Base-by-base conservation (phyloP, 2,888 invertebrate genomes). In the Gerosis bhagava region DNA sequence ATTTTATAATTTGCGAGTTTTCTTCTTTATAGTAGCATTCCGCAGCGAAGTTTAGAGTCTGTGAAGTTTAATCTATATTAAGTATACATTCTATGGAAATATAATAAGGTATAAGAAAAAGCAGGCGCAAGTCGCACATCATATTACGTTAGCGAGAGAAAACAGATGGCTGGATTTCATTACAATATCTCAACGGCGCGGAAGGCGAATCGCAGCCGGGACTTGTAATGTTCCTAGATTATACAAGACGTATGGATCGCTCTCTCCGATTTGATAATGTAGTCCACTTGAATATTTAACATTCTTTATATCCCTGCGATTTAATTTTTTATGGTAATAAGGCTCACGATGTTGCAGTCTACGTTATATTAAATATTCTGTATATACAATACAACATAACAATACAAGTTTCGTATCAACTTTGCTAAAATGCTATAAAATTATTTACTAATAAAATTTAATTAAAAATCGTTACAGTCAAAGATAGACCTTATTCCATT, bases 121-220 rank as follows among this genome's bases (percentile, higher is more conserved):
- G 60, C 75, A 76, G 76, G 62, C 66, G 42, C 67, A 62, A 64
- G 67, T 73, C 70, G 68, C 75, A 76, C 69, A 67, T 78, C 77
- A 76, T 73, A 76, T 74, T 73, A 75, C 70, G 69, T 60, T 62
- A 67, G 68, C 69, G 79, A 80, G 74, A 77, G 78, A 81, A 81
- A 82, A 79, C 84, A 83, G 83, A 83, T 81, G 83, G 82, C 71
- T 67, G 73, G 77, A 80, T 82, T 83, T 82, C 82, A 82, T 83
- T 83, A 83, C 82, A 83, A 81, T 83, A 80, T 77, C 72, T 82
- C 79, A 80, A 66, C 67, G 69, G 71, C 51, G 76, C 75, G 75
- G 73, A 79, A 78, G 73, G 71, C 67, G 73, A 76, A 77, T 74
- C 77, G 76, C 75, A 75, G 68, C 65, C 70, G 72, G 66, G 63